phyloP scores from a whole-genome alignment of 1,140 invertebrate genomes.

The Drosophila auraria region DNA sequence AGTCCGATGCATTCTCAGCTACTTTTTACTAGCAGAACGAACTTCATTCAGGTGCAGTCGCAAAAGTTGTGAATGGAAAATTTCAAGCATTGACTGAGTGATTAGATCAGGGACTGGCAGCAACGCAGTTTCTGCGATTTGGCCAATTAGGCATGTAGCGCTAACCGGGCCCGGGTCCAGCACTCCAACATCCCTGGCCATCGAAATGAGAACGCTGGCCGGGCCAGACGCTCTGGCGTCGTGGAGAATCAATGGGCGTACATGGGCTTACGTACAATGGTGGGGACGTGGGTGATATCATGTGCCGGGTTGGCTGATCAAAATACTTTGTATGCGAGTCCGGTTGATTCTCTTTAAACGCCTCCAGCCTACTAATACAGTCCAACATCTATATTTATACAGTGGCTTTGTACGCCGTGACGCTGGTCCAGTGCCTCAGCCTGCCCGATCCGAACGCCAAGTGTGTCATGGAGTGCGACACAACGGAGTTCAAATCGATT shows the following conservation, averaged over 20 bases:
- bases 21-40: neutral
- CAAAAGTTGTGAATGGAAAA: conserved; percentile 32
- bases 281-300: conserved; percentile 66
- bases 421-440: conserved; percentile 70
- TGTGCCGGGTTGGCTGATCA: conserved; percentile 39
- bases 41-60: conserved; percentile 34
- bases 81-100: conserved; percentile 24
- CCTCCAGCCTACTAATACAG: conserved; percentile 54
- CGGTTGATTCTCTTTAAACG: conserved; percentile 30
- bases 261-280: conserved; percentile 13
- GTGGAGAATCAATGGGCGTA: conserved; percentile 60
- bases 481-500: conserved; percentile 57
- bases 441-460: conserved; percentile 76
- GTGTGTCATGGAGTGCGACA: conserved; percentile 76
- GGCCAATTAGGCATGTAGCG: conserved; percentile 36
- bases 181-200: conserved; percentile 11
- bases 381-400: conserved; percentile 55
- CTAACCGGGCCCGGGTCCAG: conserved; percentile 17
- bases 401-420: conserved; percentile 74
- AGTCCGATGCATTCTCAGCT: too few species aligned
- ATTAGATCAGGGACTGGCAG: conserved; percentile 6
- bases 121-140: conserved; percentile 14
- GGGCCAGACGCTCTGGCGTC: conserved; percentile 70
- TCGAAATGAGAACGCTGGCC: conserved; percentile 8
- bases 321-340: conserved; percentile 56